Percentiles rank a stretch among this genome's conserved stretches.
Evolutionary conservation across 2,113 vertebrate genomes (phyloP).

Genomic region (Bufo bufo): DNA sequence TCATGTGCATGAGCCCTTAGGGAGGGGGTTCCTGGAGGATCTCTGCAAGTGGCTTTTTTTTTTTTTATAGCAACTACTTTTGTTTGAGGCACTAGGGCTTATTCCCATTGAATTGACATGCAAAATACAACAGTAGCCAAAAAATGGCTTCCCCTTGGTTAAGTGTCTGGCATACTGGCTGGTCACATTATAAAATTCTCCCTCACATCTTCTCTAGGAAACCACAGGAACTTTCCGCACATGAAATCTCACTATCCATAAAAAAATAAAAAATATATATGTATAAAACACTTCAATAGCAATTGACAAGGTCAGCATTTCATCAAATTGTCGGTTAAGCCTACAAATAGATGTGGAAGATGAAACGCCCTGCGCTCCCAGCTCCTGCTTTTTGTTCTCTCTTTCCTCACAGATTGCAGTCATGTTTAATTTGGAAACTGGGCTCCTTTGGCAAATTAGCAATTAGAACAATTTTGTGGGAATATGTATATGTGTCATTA

Average conservation of each 20-base stretch:
- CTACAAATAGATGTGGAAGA: conserved; percentile 70
- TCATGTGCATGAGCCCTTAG: too few species aligned
- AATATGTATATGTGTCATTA: conserved; percentile 99
- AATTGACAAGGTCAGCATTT: conserved; percentile 78
- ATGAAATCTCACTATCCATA: conserved; percentile 64
- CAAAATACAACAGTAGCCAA: not conserved
- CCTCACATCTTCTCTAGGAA: conserved; percentile 20
- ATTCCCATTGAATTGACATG: too few species aligned
- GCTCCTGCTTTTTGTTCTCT: conserved; percentile 70
- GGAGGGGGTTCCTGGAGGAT: too few species aligned
- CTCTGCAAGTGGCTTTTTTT: too few species aligned
- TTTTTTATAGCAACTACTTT: not conserved
- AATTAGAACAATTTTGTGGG: conserved; percentile 98
- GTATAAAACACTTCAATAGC: conserved; percentile 65
- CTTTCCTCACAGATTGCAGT: conserved; percentile 79
- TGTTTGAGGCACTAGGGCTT: not conserved
- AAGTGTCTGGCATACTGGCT: not conserved
- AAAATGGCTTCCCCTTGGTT: not conserved
- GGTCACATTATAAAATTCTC: not conserved
- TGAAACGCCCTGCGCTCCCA: conserved; percentile 66
- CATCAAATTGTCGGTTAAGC: conserved; percentile 81
- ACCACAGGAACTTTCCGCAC: conserved; percentile 39
- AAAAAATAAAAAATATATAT: conserved; percentile 64
- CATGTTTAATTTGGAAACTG: conserved; percentile 94
- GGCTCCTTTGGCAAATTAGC: conserved; percentile 96